Base-by-base conservation (phyloP, 1,140 invertebrate species). In the Tetramorium simillimum region DNA sequence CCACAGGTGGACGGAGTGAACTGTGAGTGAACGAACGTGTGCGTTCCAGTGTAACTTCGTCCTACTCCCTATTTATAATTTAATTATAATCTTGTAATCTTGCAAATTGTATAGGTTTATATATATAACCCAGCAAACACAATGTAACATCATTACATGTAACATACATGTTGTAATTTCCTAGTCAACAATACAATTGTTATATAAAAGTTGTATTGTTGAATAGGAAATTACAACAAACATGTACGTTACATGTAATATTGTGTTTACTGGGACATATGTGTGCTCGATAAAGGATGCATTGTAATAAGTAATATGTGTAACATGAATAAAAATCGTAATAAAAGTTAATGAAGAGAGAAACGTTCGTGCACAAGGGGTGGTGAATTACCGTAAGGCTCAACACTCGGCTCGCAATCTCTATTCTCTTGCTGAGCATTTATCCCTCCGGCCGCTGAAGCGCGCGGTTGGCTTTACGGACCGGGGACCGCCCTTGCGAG, bases 1-100 rank as follows among this genome's bases (percentile, higher is more conserved):
- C 86, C 99, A 99, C 94, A 96, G 99, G 91, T 99, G 99, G 99
- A 99, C 99, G 85, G 99, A 99, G 96, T 99, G 96, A 97, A 92
- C 85, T n/a, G 37, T 53, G n/a, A n/a, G n/a, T n/a, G n/a, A n/a
- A 84, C 72, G 43, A 72, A 77, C 16, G 43, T 80, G 33, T 4
- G 33, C 3, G 33, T 33, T 33, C 43, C 16, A 0, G 16, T 28
- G 37, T 72, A 40, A 6, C 16, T 81, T 18, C 24, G n/a, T 40
- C 18, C 43, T 43, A 18, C 3, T 56, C n/a, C 1, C 28, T 70
- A 24, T 40, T 18, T 24, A 14, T 80, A 46, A 46, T 6, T 58
- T 40, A 81, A 67, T 49, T 37, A 3, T 46, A 43, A 28, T 67
- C 24, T 33, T 33, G 3, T 28, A 28, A 28, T 28, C 1, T 28